Conservation (phyloP, 2,888 invertebrate species). For the Pocota personata region DNA sequence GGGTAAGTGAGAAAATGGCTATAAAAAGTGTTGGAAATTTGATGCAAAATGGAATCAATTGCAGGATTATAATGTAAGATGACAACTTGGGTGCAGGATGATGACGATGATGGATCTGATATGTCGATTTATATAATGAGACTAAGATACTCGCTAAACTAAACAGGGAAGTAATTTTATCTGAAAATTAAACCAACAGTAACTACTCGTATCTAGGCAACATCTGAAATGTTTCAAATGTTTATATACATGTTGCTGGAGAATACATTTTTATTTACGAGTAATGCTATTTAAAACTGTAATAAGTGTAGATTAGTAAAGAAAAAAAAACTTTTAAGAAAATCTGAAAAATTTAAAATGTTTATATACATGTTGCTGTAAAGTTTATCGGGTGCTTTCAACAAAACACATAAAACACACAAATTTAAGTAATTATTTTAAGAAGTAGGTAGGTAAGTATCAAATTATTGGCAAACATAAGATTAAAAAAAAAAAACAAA, state of each 20-base stretch:
- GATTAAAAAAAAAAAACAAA: too few species aligned
- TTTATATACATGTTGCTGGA: background rate
- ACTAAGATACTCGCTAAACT: background rate
- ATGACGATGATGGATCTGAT: slow-evolving; percentile 28
- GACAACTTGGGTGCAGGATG: slow-evolving; percentile 9
- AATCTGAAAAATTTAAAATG: too few species aligned
- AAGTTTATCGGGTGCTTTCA: too few species aligned
- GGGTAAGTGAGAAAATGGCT: slow-evolving; percentile 6
- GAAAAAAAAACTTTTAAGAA: too few species aligned
- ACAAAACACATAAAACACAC: too few species aligned
- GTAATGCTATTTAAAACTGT: background rate
- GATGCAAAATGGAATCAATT: slow-evolving; percentile 64
- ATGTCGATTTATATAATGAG: slow-evolving; percentile 33
- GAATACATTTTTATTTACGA: background rate
- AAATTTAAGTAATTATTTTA: too few species aligned
- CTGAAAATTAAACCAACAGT: background rate
- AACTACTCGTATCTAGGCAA: background rate
- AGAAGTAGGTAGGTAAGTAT: too few species aligned
- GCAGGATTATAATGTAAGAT: slow-evolving; percentile 50
- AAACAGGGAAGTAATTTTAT: background rate
- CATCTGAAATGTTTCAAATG: background rate
- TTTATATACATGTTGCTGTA: too few species aligned
- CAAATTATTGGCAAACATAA: too few species aligned
- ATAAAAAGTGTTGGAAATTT: slow-evolving; percentile 46
- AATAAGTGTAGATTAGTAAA: too few species aligned